A percentile compares a stretch with the other conserved stretches of the same genome.
These are phyloP conservation scores for Paguma larvata DNA, from an alignment of 2,797 vertebrate genomes.

Conservation along the genomic window DNA sequence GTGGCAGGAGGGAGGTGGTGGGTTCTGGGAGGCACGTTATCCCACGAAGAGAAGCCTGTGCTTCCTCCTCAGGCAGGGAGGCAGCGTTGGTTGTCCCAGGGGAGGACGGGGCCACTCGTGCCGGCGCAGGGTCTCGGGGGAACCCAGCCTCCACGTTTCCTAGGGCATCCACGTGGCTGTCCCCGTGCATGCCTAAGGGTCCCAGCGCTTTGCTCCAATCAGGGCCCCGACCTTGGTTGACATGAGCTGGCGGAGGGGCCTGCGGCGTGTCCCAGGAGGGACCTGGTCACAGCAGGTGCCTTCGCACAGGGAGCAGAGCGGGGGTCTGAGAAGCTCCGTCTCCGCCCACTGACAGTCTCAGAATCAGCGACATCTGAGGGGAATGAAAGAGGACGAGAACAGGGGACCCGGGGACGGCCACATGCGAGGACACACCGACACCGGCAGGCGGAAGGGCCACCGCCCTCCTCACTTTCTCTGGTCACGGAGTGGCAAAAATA, in stretches of 20 bases:
- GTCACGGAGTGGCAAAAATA: background rate
- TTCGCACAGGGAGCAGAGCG: no score
- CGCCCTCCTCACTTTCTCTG: rapidly evolving
- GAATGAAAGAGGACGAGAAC: rapidly evolving
- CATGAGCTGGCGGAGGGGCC: background rate
- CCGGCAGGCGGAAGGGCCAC: background rate
- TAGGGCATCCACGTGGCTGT: rapidly evolving
- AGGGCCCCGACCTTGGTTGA: background rate
- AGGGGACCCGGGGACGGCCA: background rate
- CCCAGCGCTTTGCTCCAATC: background rate
- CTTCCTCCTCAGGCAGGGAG: no score
- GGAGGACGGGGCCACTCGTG: background rate
- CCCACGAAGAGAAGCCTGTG: background rate
- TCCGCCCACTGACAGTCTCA: background rate
- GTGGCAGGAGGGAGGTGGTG: background rate
- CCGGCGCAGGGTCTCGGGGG: background rate
- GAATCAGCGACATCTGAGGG: rapidly evolving
- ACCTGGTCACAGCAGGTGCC: rapidly evolving
- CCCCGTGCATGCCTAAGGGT: background rate
- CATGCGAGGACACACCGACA: rapidly evolving
- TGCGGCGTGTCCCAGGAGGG: rapidly evolving
- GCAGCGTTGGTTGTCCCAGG: rapidly evolving
- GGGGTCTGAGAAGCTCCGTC: background rate
- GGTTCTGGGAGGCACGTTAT: background rate
- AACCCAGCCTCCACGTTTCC: background rate